Percentiles rank a stretch among this genome's conserved stretches.
phyloP scores from a whole-genome alignment of 2,797 vertebrate genomes.

The Sus cebifrons region DNA sequence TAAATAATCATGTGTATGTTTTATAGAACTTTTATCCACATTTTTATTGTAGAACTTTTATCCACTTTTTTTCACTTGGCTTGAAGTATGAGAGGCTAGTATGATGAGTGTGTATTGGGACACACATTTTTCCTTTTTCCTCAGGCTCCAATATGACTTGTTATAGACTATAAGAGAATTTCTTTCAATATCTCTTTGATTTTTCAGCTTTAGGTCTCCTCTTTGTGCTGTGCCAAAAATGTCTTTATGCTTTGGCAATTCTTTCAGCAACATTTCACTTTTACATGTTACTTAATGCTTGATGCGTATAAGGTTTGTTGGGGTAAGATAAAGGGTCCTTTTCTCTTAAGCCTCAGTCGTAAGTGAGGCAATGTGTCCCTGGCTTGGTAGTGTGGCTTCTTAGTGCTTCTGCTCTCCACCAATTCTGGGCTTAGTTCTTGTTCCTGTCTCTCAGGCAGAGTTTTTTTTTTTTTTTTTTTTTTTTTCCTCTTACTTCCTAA shows the following conservation, averaged over 20 bases:
- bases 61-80: background rate
- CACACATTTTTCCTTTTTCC: background rate
- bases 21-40: background rate
- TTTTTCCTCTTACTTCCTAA: background rate
- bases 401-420: background rate
- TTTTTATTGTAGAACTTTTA: background rate
- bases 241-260: background rate
- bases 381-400: background rate
- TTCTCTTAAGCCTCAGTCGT: background rate
- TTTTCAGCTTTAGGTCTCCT: background rate
- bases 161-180: background rate
- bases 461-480: too few relatives aligned
- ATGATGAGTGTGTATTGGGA: background rate
- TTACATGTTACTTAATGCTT: background rate
- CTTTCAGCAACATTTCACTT: background rate
- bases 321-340: background rate
- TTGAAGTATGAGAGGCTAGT: background rate
- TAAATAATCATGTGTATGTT: background rate
- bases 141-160: background rate
- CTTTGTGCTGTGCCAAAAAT: background rate
- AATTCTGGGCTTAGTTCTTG: background rate
- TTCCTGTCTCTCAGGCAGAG: background rate
- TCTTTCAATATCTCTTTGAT: background rate
- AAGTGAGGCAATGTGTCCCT: background rate
- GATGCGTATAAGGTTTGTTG: background rate